Evolutionary conservation across 2,113 vertebrate species (phyloP).

Genomic region (Colistium nudipinnis): DNA sequence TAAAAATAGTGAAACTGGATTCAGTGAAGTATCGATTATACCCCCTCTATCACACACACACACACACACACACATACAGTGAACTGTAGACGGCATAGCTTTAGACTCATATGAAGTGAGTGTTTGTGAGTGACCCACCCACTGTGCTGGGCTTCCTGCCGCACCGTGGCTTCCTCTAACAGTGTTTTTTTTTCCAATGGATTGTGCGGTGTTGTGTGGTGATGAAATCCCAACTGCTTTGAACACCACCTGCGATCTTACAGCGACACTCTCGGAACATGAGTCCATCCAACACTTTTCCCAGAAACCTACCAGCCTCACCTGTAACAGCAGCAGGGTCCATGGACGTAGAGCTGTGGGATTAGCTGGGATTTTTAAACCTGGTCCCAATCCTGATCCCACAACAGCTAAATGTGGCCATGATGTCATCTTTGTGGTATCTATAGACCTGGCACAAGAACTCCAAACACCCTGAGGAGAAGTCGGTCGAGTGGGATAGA

Average conservation of each 20-base stretch:
- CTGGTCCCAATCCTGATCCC: neutral
- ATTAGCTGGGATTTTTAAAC: conserved; percentile 3
- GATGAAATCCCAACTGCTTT: conserved; percentile 80
- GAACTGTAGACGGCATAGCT: conserved; percentile 67
- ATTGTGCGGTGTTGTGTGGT: conserved; percentile 66
- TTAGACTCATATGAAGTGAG: conserved; percentile 67
- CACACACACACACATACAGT: conserved; percentile 19
- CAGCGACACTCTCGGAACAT: conserved; percentile 29
- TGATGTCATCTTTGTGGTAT: neutral
- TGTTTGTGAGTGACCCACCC: conserved; percentile 64
- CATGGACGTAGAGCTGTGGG: conserved; percentile 20
- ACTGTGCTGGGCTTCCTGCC: conserved; percentile 41
- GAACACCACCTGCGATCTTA: conserved; percentile 38
- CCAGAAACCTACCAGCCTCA: conserved; percentile 25
- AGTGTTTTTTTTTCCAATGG: conserved; percentile 60
- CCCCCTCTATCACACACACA: conserved; percentile 30
- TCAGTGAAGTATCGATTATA: conserved; percentile 61
- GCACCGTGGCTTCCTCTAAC: conserved; percentile 41
- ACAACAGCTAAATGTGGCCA: neutral
- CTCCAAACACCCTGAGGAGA: conserved; percentile 13
- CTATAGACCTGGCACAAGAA: conserved; percentile 13
- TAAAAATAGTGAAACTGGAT: conserved; percentile 61
- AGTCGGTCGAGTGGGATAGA: neutral
- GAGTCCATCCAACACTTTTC: neutral
- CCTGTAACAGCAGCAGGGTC: neutral